A percentile compares a stretch with the other conserved stretches of the same genome.
phyloP scores from a whole-genome alignment of 1,140 invertebrate genomes.

The Melanaphis sacchari region DNA sequence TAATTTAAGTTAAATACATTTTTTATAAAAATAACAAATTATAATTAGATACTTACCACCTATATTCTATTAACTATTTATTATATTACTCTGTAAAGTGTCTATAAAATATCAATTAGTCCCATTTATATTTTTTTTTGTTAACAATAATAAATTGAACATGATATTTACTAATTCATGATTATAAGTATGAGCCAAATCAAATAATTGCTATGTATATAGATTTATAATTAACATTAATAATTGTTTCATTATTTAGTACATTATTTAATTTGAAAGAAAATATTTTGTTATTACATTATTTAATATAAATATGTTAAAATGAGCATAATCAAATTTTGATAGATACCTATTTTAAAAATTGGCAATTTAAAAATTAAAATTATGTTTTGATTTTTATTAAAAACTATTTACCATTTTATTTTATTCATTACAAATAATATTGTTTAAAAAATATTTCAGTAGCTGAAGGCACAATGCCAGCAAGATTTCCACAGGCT shows the following conservation, averaged over 20 bases:
- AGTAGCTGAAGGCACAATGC: slow-evolving; percentile 59
- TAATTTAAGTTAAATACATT: background rate
- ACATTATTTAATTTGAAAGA: background rate
- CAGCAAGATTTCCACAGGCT: slow-evolving; percentile 43
- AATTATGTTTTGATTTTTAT: background rate
- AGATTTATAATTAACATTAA: background rate
- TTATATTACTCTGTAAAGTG: background rate
- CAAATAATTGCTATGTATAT: background rate
- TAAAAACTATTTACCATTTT: background rate
- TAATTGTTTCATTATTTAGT: background rate
- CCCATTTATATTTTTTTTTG: slow-evolving; percentile 23
- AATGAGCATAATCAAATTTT: background rate
- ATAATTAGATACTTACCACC: background rate
- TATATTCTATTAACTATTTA: slow-evolving; percentile 38
- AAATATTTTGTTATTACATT: background rate
- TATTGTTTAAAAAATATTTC: slow-evolving; percentile 18
- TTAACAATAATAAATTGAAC: background rate
- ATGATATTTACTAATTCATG: background rate
- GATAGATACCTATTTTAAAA: no score
- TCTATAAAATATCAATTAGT: background rate
- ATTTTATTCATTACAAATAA: background rate
- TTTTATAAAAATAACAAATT: background rate
- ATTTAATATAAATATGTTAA: background rate
- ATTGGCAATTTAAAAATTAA: background rate
- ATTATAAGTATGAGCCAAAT: background rate